phyloP scores from a whole-genome alignment of 2,888 invertebrate species.

The Tanytarsus gracilentus region DNA sequence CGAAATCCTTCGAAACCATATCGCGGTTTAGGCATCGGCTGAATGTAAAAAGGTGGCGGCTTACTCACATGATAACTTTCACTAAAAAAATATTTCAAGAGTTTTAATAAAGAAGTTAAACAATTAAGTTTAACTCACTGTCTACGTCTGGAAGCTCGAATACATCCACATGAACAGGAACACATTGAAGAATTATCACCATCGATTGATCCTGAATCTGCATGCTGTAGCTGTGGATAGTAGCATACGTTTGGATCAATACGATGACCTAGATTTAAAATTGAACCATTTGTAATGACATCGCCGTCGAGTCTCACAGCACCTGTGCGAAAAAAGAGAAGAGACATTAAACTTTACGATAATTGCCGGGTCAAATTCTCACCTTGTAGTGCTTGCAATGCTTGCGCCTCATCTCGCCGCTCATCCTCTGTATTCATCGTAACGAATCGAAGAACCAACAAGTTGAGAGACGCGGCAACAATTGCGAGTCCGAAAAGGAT shows the following conservation, averaged over 20 bases:
- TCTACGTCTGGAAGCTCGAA: constrained; percentile 43
- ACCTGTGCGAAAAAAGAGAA: constrained; percentile 75
- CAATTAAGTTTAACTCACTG: constrained; percentile 36
- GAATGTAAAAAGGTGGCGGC: constrained; percentile 18
- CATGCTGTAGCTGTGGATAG: constrained; percentile 15
- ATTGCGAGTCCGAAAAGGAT: constrained; percentile 97
- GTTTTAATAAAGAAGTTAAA: not conserved
- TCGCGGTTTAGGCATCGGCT: constrained; percentile 23
- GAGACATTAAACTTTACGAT: not conserved
- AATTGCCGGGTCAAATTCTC: too few species aligned
- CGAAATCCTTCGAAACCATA: constrained; percentile 24
- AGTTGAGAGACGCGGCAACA: constrained; percentile 95
- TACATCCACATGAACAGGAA: constrained; percentile 44
- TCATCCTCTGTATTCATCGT: constrained; percentile 99
- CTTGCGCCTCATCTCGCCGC: constrained; percentile 89
- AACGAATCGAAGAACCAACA: constrained; percentile 89
- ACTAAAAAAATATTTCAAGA: constrained; percentile 5
- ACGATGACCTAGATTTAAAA: constrained; percentile 50
- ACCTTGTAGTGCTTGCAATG: constrained; percentile 63
- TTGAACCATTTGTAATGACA: constrained; percentile 90
- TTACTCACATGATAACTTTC: constrained; percentile 22
- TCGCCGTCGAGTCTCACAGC: constrained; percentile 94
- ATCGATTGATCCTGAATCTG: constrained; percentile 39
- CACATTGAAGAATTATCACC: constrained; percentile 43
- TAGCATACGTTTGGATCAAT: constrained; percentile 8